Base-by-base conservation (phyloP, 2,797 vertebrate genomes). In the Micromesistius poutassou region DNA sequence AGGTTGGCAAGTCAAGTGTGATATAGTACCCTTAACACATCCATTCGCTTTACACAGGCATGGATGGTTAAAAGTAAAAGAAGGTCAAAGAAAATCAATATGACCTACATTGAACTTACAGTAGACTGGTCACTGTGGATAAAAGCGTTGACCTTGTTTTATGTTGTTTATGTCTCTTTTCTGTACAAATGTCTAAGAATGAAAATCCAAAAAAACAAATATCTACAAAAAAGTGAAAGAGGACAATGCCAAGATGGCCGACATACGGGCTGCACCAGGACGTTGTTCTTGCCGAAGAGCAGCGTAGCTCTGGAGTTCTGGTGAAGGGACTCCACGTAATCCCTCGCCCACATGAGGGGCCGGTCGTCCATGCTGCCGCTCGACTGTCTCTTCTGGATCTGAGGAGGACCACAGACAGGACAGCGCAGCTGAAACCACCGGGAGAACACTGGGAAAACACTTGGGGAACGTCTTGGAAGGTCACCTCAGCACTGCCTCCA, bases 301-400 rank as follows among this genome's bases (percentile, higher is more conserved):
- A 99, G 94, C 0, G 97, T 98, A 71, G 97, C 94, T 82, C 97
- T 91, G 82, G 97, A 98, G 87, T 98, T 99, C 89, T 99, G 98
- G 87, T 99, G 98, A 78, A 99, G 94, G 0, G 97, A 98, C 87
- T 99, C 97, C 36, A 99, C 98, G 0, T 99, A 99, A 76, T 99
- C 97, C 16, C 96, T 94, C 74, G 96, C 98, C 30, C 96, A 97
- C 0, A 94, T 95, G 0, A 97, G 95, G 0, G 95, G 96, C 1
- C 97, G 93, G 88, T 99, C 98, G 0, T 98, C 97, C 96, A 99
- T 97, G 80, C 98, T 99, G 72, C 97, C 95, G 1, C 98, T 99
- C 0, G 97, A 99, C 82, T 98, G 98, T 71, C 98, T 94, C 81
- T 99, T 99, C 94, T 98, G 98, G 86, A 99, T 99, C 98, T 99